Evolutionary conservation across 2,888 invertebrate genomes (phyloP).

Genomic region (Crematogaster levior): DNA sequence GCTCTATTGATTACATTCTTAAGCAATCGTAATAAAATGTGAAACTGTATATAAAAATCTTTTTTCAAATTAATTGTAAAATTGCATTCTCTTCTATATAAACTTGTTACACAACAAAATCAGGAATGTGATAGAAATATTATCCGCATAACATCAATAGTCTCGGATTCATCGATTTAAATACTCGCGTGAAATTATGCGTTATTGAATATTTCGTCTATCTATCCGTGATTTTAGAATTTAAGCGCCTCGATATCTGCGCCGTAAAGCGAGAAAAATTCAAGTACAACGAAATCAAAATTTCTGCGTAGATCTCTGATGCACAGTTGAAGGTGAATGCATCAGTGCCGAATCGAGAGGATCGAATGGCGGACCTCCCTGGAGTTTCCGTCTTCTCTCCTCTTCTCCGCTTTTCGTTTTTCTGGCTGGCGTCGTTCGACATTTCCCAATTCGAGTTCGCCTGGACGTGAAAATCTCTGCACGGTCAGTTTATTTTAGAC

Average conservation of each 20-base stretch:
- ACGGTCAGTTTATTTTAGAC: constrained; percentile 76
- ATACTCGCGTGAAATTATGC: background rate
- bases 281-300: constrained; percentile 58
- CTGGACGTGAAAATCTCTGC: constrained; percentile 73
- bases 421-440: constrained; percentile 58
- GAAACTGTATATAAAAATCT: background rate
- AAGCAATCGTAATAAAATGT: background rate
- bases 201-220: background rate
- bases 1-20: background rate
- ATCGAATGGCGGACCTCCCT: constrained; percentile 60
- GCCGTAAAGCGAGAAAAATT: constrained; percentile 50
- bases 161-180: background rate
- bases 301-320: constrained; percentile 36
- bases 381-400: constrained; percentile 56
- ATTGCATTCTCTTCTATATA: background rate
- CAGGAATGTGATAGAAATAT: background rate
- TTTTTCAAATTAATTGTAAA: background rate
- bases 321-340: constrained; percentile 61
- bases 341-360: constrained; percentile 55
- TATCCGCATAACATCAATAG: background rate
- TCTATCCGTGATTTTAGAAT: background rate
- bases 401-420: constrained; percentile 44
- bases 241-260: constrained; percentile 44
- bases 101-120: background rate
- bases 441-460: constrained; percentile 72